Base-by-base conservation (phyloP, 1,140 invertebrate species). In the Halictus rubicundus region DNA sequence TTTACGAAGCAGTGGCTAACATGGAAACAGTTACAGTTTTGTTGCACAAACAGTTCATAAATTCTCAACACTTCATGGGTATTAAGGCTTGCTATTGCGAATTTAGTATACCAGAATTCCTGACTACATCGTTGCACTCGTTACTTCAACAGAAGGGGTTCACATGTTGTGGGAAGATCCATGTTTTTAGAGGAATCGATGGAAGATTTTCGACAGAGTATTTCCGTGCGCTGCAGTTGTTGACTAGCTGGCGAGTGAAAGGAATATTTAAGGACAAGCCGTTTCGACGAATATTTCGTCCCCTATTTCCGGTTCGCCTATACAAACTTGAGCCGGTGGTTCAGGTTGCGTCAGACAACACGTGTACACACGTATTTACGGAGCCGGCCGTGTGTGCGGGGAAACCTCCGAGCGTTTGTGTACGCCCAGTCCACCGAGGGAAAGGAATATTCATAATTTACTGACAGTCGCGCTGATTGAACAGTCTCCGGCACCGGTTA, bases 341-440 rank as follows among this genome's bases (percentile, higher is more conserved):
- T 89, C 87, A 78, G 86, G 87, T 90, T 88, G 83, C 87, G 83
- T 83, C 87, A 86, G 86, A 73, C 84, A 85, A 82, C 82, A 80
- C 74, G 77, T 80, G 84, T 85, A 88, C 80, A 76, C 84, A 81
- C 81, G 60, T 81, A 88, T 85, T 80, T 76, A 80, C 64, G 76
- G 23, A 54, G 19, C 68, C 12, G 8, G 2, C 19, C 27, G 32
- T 61, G 81, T 82, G 74, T 23, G 64, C 59, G 49, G 25, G 7
- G 68, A n/a, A 52, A 81, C 78, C 66, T 57, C 61, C 59, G 64
- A 72, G 68, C n/a, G 27, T 59, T 25, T 54, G 21, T 68, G 52
- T 73, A 66, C 66, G 81, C 57, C 57, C 68, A 78, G 69, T 60
- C 70, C 66, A 60, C 64, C 54, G 73, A 84, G 78, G 79, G n/a